Conservation (phyloP, 2,113 vertebrate genomes). For the Silurus asotus region DNA sequence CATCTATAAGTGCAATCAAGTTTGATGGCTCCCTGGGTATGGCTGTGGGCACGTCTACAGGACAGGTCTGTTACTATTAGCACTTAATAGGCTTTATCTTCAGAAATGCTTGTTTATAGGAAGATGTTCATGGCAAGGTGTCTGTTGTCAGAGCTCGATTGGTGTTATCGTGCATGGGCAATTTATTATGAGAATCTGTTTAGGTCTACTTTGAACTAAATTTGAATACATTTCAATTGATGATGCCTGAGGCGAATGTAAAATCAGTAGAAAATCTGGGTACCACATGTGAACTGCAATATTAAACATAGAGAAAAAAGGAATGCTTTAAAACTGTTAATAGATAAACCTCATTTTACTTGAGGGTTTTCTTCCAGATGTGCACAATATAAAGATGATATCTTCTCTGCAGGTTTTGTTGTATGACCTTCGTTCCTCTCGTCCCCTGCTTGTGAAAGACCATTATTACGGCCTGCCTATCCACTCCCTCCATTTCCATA, state of each 20-base stretch:
- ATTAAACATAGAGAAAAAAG: not conserved
- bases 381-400: not conserved
- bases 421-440: constrained; percentile 91
- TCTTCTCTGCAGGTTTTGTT: constrained; percentile 80
- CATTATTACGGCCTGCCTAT: constrained; percentile 94
- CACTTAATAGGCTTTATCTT: not conserved
- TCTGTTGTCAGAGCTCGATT: too few relatives aligned
- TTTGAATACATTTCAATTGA: not conserved
- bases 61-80: constrained; percentile 78
- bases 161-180: not conserved
- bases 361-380: not conserved
- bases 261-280: not conserved
- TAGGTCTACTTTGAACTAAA: not conserved
- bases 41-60: constrained; percentile 93
- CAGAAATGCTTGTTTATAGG: not conserved
- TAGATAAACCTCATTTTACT: not conserved
- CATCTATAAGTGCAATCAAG: constrained; percentile 86
- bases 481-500: constrained; percentile 87
- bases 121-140: not conserved
- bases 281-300: not conserved
- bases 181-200: not conserved
- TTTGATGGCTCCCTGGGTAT: constrained; percentile 87
- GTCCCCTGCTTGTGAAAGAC: constrained; percentile 90
- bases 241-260: not conserved
- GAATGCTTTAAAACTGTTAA: not conserved